Conservation (phyloP, 2,113 vertebrate genomes). For the Eptesicus fuscus region DNA sequence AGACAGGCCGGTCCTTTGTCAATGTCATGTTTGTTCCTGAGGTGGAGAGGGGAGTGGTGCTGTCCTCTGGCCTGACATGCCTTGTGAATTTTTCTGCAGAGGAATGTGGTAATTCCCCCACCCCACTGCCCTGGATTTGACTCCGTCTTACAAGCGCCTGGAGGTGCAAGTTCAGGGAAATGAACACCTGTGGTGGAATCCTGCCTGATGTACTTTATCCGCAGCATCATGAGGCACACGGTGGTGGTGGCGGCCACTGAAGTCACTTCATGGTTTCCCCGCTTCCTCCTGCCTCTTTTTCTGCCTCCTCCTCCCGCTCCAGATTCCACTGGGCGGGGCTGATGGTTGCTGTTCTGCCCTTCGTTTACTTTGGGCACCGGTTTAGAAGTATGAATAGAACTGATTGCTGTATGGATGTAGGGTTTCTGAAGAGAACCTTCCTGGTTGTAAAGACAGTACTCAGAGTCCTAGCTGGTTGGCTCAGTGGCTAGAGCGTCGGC, state of each 20-base stretch:
- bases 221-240: neutral
- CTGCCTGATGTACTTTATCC: neutral
- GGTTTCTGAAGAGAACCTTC: neutral
- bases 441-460: neutral
- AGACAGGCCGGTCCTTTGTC: neutral
- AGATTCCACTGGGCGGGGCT: neutral
- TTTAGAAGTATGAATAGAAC: neutral
- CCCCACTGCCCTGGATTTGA: neutral
- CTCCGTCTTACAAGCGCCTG: neutral
- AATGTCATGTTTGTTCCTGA: neutral
- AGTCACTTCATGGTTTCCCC: neutral
- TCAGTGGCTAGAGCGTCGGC: too few species aligned
- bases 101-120: rapidly evolving
- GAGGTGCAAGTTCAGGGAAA: neutral
- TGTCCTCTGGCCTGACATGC: neutral
- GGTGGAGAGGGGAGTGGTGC: neutral
- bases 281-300: rapidly evolving
- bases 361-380: neutral
- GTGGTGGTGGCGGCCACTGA: too few species aligned
- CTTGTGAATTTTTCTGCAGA: neutral
- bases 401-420: rapidly evolving
- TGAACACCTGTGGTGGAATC: neutral
- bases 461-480: too few species aligned
- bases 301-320: neutral
- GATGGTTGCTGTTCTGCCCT: neutral